Evolutionary conservation across 2,113 vertebrate genomes (phyloP).

Genomic region (Nothocercus julius): DNA sequence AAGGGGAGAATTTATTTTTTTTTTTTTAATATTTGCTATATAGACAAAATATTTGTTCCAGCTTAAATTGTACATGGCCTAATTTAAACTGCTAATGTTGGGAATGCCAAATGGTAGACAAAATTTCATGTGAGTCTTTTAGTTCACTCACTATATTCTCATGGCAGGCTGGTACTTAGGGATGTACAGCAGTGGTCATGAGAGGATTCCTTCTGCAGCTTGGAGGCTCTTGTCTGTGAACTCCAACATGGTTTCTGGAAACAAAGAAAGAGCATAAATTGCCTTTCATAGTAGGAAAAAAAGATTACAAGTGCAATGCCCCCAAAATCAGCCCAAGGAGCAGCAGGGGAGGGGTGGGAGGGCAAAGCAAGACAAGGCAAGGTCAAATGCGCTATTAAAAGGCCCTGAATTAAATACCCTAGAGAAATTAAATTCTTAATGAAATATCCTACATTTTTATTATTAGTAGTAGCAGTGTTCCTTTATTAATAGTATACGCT

Average conservation of each 20-base stretch:
- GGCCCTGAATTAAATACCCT: background rate
- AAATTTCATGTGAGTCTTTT: background rate
- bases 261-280: background rate
- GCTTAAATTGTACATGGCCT: background rate
- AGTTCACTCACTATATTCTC: background rate
- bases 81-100: background rate
- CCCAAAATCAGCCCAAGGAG: background rate
- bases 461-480: background rate
- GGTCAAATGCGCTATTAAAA: background rate
- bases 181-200: background rate
- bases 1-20: background rate
- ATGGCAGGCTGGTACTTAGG: background rate
- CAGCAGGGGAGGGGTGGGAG: background rate
- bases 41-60: background rate
- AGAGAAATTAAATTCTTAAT: conserved; percentile 36
- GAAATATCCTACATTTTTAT: background rate
- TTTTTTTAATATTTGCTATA: background rate
- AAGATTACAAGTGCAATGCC: background rate
- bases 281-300: background rate
- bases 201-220: background rate
- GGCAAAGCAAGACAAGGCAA: background rate
- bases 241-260: background rate
- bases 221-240: background rate
- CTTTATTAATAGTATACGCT: background rate
- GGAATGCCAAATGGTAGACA: background rate